Evolutionary conservation across 2,888 invertebrate genomes (phyloP), one percentile per base, ranked within the genome.

Genomic region (Strigamia transsilvanica): DNA sequence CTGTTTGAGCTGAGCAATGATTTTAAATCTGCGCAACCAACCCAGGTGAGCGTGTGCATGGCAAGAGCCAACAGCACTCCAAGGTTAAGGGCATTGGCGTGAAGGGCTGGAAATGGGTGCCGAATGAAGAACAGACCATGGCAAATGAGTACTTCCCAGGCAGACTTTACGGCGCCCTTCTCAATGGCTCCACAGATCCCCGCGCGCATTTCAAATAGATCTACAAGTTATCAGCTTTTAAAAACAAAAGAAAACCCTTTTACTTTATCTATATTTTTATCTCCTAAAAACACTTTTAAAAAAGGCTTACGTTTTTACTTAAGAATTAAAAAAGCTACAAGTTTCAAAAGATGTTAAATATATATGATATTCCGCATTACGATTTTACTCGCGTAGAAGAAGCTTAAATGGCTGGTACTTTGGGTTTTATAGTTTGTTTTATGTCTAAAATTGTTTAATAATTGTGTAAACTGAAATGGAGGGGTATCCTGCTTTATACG

Each of bases 1-100:
- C 46, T 46, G 80, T 51, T 41, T 80, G 80, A 18, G 81, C 66
- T 41, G 80, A 81, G 81, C 81, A 66, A 81, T 81, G 81, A 66
- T 32, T 66, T 81, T 73, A 61, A 81, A 81, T 34, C 73, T 61
- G 51, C 73, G 73, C 73, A 73, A 73, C 73, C 79, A 42, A 42
- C 41, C 41, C 38, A 79, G 42, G 41, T 42, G 42, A 79, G 79
- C 42, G 79, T 38, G 79, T 38, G 79, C 38, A 79, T 42, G 79
- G 38, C 41, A 42, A 23, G 79, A 42, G 42, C 38, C 41, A 38
- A 42, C 38, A 34, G 79, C 42, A n/a, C 38, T 42, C 79, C 79
- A 79, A 79, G 79, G 79, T 79, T 38, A 79, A 79, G 79, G 79
- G 79, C 79, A 73, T 32, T 73, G 73, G 73, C 73, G 73, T 73